Conservation (phyloP, 2,113 vertebrate genomes). For the Diphyllodes magnificus region DNA sequence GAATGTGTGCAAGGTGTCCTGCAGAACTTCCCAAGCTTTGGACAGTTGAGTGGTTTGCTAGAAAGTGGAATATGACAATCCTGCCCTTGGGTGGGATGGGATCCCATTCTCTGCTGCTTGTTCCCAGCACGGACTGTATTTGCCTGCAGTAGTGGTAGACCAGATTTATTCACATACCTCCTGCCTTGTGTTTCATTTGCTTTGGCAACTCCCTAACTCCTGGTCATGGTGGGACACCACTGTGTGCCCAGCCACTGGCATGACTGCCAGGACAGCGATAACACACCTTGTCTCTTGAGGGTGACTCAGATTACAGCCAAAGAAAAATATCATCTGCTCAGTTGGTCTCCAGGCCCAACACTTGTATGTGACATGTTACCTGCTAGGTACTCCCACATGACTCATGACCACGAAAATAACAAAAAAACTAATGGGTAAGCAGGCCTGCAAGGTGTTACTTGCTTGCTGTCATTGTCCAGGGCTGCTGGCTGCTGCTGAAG, state of each 20-base stretch:
- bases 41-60: background rate
- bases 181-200: background rate
- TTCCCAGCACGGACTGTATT: background rate
- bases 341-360: background rate
- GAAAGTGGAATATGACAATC: background rate
- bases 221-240: background rate
- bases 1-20: background rate
- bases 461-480: background rate
- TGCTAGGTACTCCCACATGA: background rate
- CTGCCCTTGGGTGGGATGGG: background rate
- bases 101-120: background rate
- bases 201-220: background rate
- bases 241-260: fast-evolving
- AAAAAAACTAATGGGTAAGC: background rate
- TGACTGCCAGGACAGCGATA: background rate
- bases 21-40: background rate
- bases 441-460: background rate
- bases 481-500: background rate
- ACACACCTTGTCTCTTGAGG: background rate
- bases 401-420: background rate
- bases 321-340: background rate
- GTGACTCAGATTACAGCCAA: background rate
- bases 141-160: background rate
- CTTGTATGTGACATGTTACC: background rate
- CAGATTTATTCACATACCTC: background rate